Percentiles rank a stretch among this genome's conserved stretches.
phyloP scores from a whole-genome alignment of 2,888 invertebrate species.

The Slavum lentiscoides region DNA sequence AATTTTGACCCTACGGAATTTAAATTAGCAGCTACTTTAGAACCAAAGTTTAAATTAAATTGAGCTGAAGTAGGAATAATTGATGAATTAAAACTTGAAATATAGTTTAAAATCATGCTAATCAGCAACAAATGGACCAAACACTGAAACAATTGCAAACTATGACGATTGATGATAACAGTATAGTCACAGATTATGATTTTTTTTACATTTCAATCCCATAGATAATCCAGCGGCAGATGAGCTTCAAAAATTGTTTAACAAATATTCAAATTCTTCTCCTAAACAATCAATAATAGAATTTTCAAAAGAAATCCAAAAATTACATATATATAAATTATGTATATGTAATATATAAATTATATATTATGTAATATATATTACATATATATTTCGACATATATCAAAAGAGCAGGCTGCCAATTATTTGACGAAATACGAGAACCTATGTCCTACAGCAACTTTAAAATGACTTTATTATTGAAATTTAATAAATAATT shows the following conservation, averaged over 20 bases:
- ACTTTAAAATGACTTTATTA: no score
- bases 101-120: conserved; percentile 4
- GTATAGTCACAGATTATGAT: not conserved
- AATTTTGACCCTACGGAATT: not conserved
- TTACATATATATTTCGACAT: no score
- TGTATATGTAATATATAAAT: no score
- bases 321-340: not conserved
- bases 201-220: not conserved
- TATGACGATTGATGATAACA: not conserved
- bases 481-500: no score
- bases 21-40: conserved; percentile 13
- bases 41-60: conserved; percentile 13
- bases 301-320: conserved; percentile 8
- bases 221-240: conserved; percentile 5
- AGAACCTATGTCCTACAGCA: no score
- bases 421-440: no score
- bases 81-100: not conserved
- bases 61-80: conserved; percentile 3
- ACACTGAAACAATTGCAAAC: not conserved
- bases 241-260: not conserved
- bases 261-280: conserved; percentile 14
- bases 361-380: not conserved
- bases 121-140: not conserved
- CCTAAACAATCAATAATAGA: no score
- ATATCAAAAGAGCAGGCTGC: no score